Conservation (phyloP, 2,113 vertebrate genomes). For the Saccopteryx leptura region DNA sequence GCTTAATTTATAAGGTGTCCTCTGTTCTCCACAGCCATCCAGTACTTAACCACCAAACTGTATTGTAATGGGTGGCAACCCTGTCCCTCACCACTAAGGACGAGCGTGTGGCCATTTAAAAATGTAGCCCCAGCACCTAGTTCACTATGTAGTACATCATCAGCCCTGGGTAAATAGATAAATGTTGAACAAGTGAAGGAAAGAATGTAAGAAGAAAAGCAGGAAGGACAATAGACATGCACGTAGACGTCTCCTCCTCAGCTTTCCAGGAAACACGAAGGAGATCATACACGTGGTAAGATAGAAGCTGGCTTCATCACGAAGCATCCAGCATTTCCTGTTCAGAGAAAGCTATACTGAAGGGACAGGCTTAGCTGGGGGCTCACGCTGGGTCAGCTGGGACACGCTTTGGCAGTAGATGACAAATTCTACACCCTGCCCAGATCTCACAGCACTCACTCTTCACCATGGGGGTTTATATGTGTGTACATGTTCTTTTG, state of each 20-base stretch:
- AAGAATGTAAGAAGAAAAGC: not conserved
- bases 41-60: not conserved
- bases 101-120: not conserved
- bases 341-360: not conserved
- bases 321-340: not conserved
- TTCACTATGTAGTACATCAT: not conserved
- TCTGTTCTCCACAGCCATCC: not conserved
- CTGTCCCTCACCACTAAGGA: not conserved
- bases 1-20: not conserved
- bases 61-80: not conserved
- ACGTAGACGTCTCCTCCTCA: not conserved
- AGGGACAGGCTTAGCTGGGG: not conserved
- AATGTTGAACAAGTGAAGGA: not conserved
- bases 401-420: not conserved
- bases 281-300: not conserved
- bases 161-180: not conserved
- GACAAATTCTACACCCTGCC: not conserved
- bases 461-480: not conserved
- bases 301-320: not conserved
- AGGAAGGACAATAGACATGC: not conserved
- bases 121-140: not conserved
- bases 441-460: not conserved
- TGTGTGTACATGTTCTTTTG: too few species aligned
- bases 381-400: not conserved
- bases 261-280: not conserved